Percentiles rank a stretch among this genome's conserved stretches.
These are phyloP conservation scores for Monopterus albus DNA, from an alignment of 2,113 vertebrate genomes.

Conservation along the genomic window DNA sequence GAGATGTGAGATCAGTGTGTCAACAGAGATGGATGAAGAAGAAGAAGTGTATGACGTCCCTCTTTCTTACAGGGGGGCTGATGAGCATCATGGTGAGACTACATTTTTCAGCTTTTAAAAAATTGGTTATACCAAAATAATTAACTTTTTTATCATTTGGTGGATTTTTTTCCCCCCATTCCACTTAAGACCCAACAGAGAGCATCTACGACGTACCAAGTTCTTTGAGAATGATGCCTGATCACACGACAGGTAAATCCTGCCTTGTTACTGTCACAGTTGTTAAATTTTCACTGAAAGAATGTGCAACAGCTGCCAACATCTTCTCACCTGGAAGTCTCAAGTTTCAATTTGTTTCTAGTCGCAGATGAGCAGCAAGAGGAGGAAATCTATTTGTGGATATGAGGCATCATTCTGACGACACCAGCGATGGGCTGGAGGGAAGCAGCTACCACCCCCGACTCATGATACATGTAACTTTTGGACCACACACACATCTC, in stretches of 20 bases:
- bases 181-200: slow-evolving; percentile 53
- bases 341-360: slow-evolving; percentile 24
- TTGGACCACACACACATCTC: no score
- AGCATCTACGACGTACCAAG: slow-evolving; percentile 79
- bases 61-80: slow-evolving; percentile 27
- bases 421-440: slow-evolving; percentile 10
- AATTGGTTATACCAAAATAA: background rate
- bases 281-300: background rate
- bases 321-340: background rate
- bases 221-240: slow-evolving; percentile 41
- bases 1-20: background rate
- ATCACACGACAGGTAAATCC: slow-evolving; percentile 58
- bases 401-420: slow-evolving; percentile 45
- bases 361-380: slow-evolving; percentile 53
- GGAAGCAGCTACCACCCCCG: no score
- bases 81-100: slow-evolving; percentile 49
- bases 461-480: no score
- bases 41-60: slow-evolving; percentile 75
- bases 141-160: background rate
- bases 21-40: slow-evolving; percentile 26
- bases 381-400: slow-evolving; percentile 43
- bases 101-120: background rate
- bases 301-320: background rate
- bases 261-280: background rate
- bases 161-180: background rate